phyloP scores from a whole-genome alignment of 2,888 invertebrate species.

The Diarsia mendica region DNA sequence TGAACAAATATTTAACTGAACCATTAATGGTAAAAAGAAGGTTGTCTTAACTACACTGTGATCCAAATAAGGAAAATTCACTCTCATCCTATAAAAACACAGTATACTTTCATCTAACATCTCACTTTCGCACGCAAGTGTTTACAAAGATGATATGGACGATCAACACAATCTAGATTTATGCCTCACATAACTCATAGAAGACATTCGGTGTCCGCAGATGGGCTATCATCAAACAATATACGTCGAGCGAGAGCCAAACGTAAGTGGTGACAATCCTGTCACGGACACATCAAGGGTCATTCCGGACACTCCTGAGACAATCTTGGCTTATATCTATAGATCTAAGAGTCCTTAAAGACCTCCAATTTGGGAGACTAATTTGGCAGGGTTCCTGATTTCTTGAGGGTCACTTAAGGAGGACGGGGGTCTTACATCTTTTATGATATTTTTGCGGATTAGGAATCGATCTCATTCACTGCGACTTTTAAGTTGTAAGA shows the following conservation, averaged over 20 bases:
- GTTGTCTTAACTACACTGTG: not conserved
- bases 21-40: not conserved
- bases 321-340: conserved; percentile 27
- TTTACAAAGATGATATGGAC: conserved; percentile 8
- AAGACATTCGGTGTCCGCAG: conserved; percentile 12
- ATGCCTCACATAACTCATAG: conserved; percentile 39
- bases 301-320: conserved; percentile 27
- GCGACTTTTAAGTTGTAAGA: not conserved
- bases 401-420: conserved; percentile 11
- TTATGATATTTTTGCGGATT: not conserved
- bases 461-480: not conserved
- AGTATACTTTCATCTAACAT: not conserved
- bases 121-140: not conserved
- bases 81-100: not conserved
- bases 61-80: not conserved
- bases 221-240: conserved; percentile 35
- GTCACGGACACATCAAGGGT: conserved; percentile 44
- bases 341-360: conserved; percentile 17
- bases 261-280: conserved; percentile 43
- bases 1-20: not conserved
- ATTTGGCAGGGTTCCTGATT: conserved; percentile 21
- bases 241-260: conserved; percentile 22
- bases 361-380: conserved; percentile 30
- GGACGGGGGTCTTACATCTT: not conserved
- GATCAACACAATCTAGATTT: conserved; percentile 31